Percentiles rank a stretch among this genome's conserved stretches.
Conservation (phyloP, 2,113 vertebrate genomes). For the Seriola dumerili region DNA sequence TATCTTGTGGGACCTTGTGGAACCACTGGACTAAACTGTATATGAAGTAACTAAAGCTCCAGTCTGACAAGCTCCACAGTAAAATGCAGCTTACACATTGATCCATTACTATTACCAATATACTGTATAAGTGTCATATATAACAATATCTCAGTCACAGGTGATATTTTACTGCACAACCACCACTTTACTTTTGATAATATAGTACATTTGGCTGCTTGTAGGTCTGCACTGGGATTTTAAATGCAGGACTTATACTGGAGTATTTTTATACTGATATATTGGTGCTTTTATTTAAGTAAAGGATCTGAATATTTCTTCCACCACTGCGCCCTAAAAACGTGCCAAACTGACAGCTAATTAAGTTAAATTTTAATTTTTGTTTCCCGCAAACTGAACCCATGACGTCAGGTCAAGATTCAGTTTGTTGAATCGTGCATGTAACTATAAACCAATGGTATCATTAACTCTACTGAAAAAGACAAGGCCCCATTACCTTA, state of each 20-base stretch:
- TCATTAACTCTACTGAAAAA: constrained; percentile 42
- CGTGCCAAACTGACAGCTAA: neutral
- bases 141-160: neutral
- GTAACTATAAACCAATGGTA: constrained; percentile 19
- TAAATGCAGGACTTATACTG: neutral
- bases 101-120: neutral
- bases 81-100: neutral
- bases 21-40: neutral
- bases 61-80: neutral
- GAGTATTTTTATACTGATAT: neutral
- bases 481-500: constrained; percentile 34
- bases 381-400: constrained; percentile 9
- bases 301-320: neutral
- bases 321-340: neutral
- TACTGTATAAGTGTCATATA: neutral
- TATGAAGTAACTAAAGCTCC: neutral
- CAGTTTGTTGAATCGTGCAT: constrained; percentile 10
- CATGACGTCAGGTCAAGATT: neutral
- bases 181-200: neutral
- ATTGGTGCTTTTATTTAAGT: neutral
- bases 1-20: neutral
- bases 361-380: neutral
- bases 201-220: too few species aligned
- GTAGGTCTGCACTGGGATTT: too few species aligned
- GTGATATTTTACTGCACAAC: neutral